phyloP scores from a whole-genome alignment of 2,113 vertebrate species.

The Sialia sialis region DNA sequence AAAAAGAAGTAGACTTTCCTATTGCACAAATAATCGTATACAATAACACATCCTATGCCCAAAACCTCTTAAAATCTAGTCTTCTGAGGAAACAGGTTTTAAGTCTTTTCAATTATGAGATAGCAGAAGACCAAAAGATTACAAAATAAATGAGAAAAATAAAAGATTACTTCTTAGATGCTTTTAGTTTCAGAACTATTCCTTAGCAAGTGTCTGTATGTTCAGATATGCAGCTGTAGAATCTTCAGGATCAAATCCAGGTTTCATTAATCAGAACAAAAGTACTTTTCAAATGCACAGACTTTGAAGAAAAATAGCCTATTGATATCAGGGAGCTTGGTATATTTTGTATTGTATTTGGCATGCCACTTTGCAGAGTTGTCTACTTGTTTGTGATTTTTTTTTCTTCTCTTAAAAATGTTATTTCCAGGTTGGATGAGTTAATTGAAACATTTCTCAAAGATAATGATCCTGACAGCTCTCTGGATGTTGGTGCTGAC shows the following conservation, averaged over 20 bases:
- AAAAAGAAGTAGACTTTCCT: neutral
- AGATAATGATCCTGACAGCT: constrained; percentile 80
- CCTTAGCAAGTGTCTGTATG: neutral
- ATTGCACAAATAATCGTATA: neutral
- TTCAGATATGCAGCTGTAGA: neutral
- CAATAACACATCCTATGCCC: neutral
- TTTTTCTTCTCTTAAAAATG: neutral
- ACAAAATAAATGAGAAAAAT: neutral
- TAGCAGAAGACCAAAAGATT: neutral
- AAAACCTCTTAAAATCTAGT: neutral
- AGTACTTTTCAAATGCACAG: neutral
- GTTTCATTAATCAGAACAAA: neutral
- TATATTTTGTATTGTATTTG: neutral
- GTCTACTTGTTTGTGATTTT: neutral
- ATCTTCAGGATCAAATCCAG: neutral
- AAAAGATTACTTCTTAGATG: neutral
- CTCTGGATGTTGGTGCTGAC: constrained; percentile 85
- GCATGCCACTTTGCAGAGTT: neutral
- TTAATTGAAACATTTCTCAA: constrained; percentile 78
- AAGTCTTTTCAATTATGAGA: neutral
- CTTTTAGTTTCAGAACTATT: neutral
- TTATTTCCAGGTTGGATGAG: constrained; percentile 79
- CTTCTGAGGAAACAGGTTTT: neutral
- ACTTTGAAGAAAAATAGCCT: neutral
- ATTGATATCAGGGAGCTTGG: neutral